Conservation (phyloP, 2,113 vertebrate genomes). For the Tauraco erythrolophus region DNA sequence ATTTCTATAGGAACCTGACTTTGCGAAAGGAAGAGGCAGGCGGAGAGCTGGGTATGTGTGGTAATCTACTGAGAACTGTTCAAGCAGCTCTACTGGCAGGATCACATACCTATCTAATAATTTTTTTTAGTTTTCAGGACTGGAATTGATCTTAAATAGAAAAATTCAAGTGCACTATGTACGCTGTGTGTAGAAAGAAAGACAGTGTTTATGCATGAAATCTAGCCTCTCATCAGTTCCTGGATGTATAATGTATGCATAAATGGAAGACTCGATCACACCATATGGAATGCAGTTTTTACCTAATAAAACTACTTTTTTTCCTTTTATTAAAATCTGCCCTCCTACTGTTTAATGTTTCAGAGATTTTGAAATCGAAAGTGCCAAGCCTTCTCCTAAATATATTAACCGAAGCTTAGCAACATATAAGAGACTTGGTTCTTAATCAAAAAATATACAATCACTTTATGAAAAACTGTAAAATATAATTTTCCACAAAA, state of each 20-base stretch:
- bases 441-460: constrained; percentile 56
- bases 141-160: not conserved
- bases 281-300: not conserved
- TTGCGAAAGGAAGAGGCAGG: not conserved
- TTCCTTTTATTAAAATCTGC: constrained; percentile 9
- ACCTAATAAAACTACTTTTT: not conserved
- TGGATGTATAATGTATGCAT: not conserved
- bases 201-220: not conserved
- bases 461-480: constrained; percentile 45
- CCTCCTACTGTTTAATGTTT: not conserved
- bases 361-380: constrained; percentile 27
- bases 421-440: not conserved
- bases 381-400: constrained; percentile 21
- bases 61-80: not conserved
- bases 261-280: constrained; percentile 25
- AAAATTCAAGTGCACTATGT: not conserved
- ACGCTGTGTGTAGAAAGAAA: not conserved
- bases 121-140: not conserved
- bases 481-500: constrained; percentile 71
- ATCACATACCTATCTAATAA: not conserved
- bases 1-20: not conserved
- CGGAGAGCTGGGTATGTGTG: not conserved
- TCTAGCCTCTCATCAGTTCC: not conserved
- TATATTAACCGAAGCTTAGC: constrained; percentile 11
- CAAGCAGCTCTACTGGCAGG: not conserved